A percentile compares a stretch with the other conserved stretches of the same genome.
Conservation (phyloP, 1,140 invertebrate genomes). For the Eriosoma lanigerum region DNA sequence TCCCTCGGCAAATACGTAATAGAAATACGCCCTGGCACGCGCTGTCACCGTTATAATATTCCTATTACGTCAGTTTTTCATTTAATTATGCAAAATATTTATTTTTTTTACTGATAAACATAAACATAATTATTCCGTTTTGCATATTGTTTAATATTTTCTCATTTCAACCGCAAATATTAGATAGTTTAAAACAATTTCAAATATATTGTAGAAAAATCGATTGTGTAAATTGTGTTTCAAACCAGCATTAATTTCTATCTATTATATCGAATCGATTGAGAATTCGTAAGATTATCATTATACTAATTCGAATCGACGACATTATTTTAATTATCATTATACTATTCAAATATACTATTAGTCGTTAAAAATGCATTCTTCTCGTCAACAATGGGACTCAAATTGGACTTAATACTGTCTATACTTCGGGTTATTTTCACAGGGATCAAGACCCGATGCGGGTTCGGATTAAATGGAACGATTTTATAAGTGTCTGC, state of each 20-base stretch:
- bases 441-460: conserved; percentile 9
- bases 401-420: neutral
- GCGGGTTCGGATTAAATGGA: conserved; percentile 31
- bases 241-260: too few species aligned
- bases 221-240: too few species aligned
- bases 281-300: too few species aligned
- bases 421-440: too few species aligned
- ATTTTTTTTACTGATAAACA: neutral
- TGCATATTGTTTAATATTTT: neutral
- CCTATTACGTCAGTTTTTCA: neutral
- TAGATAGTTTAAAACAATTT: too few species aligned
- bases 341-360: too few species aligned
- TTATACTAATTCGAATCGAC: too few species aligned
- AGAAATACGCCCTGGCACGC: conserved; percentile 15
- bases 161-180: conserved; percentile 25
- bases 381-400: conserved; percentile 13
- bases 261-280: too few species aligned
- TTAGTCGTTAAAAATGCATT: neutral
- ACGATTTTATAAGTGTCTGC: conserved; percentile 1
- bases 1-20: neutral
- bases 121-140: neutral
- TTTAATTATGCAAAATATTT: too few species aligned
- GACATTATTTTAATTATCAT: too few species aligned
- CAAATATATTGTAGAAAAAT: too few species aligned
- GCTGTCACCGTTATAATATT: neutral